A percentile compares a stretch with the other conserved stretches of the same genome.
Evolutionary conservation across 2,797 vertebrate species (phyloP).

Genomic region (Miopithecus talapoin): DNA sequence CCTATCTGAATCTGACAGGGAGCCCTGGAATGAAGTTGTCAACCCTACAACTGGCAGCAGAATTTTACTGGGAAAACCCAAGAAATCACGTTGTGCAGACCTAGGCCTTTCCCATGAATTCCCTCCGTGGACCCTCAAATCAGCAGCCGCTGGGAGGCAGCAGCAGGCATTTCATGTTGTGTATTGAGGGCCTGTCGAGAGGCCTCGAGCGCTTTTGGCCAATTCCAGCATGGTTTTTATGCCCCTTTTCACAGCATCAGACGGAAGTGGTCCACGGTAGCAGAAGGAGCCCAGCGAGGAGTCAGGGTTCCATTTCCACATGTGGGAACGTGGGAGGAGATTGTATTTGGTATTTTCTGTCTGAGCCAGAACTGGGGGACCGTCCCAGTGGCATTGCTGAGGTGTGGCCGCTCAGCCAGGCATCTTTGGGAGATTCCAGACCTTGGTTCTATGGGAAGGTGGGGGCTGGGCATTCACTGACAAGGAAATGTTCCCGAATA

Average conservation of each 20-base stretch:
- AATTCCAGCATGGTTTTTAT: neutral
- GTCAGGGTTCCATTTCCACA: accelerated
- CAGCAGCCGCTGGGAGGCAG: neutral
- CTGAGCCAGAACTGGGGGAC: neutral
- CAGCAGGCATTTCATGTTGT: neutral
- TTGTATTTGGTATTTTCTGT: neutral
- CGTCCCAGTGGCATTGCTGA: neutral
- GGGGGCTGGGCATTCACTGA: neutral
- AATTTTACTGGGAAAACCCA: slow-evolving; percentile 54
- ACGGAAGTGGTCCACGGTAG: too few species aligned
- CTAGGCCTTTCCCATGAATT: slow-evolving; percentile 5
- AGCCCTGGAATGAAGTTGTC: neutral
- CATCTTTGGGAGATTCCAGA: slow-evolving; percentile 41
- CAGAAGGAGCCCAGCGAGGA: neutral
- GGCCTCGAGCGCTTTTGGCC: neutral
- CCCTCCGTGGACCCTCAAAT: neutral
- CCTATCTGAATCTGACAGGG: neutral
- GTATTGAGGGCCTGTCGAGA: neutral
- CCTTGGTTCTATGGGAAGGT: neutral
- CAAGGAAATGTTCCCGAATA: neutral
- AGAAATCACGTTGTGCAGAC: neutral
- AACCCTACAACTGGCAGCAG: neutral
- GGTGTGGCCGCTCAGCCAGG: neutral
- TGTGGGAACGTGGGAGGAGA: neutral
- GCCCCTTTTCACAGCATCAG: neutral